Conservation (phyloP, 2,888 invertebrate species). For the Drosophila eohydei region DNA sequence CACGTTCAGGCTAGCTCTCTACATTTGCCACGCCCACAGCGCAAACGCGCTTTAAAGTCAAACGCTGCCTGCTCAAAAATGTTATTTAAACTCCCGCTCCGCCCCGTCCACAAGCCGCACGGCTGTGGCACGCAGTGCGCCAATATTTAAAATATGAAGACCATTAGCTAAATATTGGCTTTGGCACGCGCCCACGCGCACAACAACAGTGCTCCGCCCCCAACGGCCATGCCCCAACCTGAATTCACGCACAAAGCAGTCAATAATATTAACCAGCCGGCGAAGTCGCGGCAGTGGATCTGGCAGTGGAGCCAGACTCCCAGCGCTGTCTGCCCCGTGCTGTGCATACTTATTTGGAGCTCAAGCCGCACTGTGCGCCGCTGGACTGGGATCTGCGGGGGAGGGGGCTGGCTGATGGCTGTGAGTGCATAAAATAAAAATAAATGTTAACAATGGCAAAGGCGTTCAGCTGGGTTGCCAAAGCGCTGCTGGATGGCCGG, state of each 20-base stretch:
- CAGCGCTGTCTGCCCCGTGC: conserved; percentile 65
- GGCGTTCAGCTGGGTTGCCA: conserved; percentile 62
- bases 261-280: conserved; percentile 75
- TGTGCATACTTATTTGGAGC: conserved; percentile 80
- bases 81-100: neutral
- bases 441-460: conserved; percentile 79
- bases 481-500: conserved; percentile 24
- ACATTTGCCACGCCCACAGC: conserved; percentile 1
- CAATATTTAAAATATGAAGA: conserved; percentile 81
- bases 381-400: neutral
- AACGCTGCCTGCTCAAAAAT: neutral
- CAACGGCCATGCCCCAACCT: neutral
- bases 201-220: conserved; percentile 26
- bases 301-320: conserved; percentile 20
- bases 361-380: conserved; percentile 56
- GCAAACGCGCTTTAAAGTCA: neutral
- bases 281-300: conserved; percentile 36
- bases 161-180: conserved; percentile 81
- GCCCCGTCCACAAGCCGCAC: neutral
- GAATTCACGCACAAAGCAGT: conserved; percentile 62
- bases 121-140: conserved; percentile 40
- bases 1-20: conserved; percentile 33
- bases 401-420: conserved; percentile 22
- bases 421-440: conserved; percentile 81
- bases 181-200: conserved; percentile 74